Evolutionary conservation across 2,797 vertebrate genomes (phyloP), one percentile per base, ranked within the genome.

Genomic region (Simalia tracyae): DNA sequence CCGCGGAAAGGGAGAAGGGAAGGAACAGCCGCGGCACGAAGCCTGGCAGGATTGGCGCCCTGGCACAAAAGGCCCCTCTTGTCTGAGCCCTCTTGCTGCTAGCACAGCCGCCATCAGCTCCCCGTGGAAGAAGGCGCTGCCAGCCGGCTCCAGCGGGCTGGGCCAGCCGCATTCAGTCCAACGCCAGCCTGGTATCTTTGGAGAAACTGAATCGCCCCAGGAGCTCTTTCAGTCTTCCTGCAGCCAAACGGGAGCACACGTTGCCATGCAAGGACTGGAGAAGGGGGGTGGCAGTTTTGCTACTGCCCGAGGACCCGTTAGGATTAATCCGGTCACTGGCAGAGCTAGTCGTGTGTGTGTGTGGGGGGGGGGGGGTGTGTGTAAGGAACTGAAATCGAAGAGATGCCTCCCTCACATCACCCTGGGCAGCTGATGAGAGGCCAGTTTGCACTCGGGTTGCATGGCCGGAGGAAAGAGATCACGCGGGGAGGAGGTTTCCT

Each of bases 111-210:
- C 95, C 92, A 72, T 93, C 94, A 85, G 85, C 85, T 94, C 94
- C 93, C 92, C 94, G 42, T 42, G 96, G 95, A 92, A 92, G 28
- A 95, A 60, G 56, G 28, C 90, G 86, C 93, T 92, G 95, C 91
- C 96, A 94, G 94, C 92, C 93, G 76, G 95, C 93, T 42, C 11
- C 19, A 92, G 91, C 60, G 68, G 1, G 93, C 93, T 95, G 96
- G 96, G 95, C 94, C 94, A 96, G 94, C 96, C 95, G 95, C 95
- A 96, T 97, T 97, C 96, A 96, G 96, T 95, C 94, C 95, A 96
- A 93, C 96, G 96, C 95, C 91, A 12, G 87, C 59, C 93, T 60
- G 84, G 95, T 93, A 50, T 5, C 59, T 89, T 87, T 0, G 50
- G 56, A 84, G 57, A 36, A 94, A 95, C 17, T 0, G 14, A 94